Evolutionary conservation across 2,797 vertebrate genomes (phyloP).

Genomic region (Acropternis orthonyx): DNA sequence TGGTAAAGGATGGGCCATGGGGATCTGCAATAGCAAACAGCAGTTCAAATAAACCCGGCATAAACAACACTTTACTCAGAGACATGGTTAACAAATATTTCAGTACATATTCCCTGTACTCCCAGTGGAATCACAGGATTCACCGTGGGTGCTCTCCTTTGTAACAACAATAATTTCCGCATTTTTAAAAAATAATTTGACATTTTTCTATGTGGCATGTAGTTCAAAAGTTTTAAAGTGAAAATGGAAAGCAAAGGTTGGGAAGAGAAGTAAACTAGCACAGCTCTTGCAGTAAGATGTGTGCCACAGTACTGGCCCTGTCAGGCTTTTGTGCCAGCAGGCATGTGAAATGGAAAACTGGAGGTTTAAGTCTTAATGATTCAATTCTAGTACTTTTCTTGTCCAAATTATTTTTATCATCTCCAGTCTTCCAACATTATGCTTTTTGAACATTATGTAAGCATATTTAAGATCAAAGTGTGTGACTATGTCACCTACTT

Average conservation of each 20-base stretch:
- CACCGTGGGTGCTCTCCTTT: not conserved
- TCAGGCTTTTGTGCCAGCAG: not conserved
- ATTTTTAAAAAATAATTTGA: not conserved
- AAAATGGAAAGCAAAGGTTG: not conserved
- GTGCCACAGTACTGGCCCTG: not conserved
- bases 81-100: not conserved
- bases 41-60: not conserved
- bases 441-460: conserved; percentile 3
- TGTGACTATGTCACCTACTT: not conserved
- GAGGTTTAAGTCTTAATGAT: not conserved
- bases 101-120: not conserved
- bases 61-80: not conserved
- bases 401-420: not conserved
- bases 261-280: not conserved
- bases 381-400: not conserved
- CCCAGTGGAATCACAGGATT: not conserved
- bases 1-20: conserved; percentile 95
- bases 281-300: not conserved
- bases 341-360: not conserved
- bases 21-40: conserved; percentile 79
- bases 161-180: not conserved
- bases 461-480: conserved; percentile 3
- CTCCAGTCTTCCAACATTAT: not conserved
- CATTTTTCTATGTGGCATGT: not conserved
- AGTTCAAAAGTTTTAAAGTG: not conserved